Conservation (phyloP, 2,888 invertebrate species). For the Crossocerus cetratus region DNA sequence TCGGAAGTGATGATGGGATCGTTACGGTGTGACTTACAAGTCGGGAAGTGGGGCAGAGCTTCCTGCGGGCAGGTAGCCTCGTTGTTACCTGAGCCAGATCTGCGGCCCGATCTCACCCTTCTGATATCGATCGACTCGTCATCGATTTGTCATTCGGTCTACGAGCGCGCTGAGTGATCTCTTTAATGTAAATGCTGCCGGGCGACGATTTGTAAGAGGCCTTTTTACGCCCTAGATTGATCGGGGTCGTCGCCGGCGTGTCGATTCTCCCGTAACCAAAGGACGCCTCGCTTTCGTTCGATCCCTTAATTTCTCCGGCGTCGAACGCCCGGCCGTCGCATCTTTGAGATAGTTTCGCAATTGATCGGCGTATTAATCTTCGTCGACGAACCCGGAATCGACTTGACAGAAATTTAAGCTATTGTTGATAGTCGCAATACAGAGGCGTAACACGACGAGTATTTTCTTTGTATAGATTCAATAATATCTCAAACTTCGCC, state of each 20-base stretch:
- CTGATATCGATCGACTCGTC: slow-evolving; percentile 49
- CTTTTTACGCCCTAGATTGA: slow-evolving; percentile 38
- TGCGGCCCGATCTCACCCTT: slow-evolving; percentile 8
- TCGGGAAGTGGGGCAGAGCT: slow-evolving; percentile 9
- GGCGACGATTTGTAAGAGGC: slow-evolving; percentile 39
- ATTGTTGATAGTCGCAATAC: no score
- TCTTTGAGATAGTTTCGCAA: no score
- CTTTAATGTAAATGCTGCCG: slow-evolving; percentile 36
- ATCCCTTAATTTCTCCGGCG: slow-evolving; percentile 11
- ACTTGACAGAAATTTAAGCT: no score
- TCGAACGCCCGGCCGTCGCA: background rate
- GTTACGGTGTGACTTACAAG: slow-evolving; percentile 7
- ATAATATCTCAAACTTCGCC: no score
- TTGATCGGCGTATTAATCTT: no score
- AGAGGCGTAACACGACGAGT: no score
- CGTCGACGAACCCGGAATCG: no score
- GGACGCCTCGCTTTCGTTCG: background rate
- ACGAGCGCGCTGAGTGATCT: slow-evolving; percentile 34
- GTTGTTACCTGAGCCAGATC: slow-evolving; percentile 13
- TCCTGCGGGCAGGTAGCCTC: slow-evolving; percentile 29
- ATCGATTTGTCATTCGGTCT: slow-evolving; percentile 49
- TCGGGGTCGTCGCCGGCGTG: slow-evolving; percentile 25
- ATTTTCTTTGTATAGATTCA: no score
- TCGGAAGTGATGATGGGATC: slow-evolving; percentile 20
- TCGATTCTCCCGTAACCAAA: background rate